Conservation (phyloP, 2,888 invertebrate species). For the Microplitis manilae region DNA sequence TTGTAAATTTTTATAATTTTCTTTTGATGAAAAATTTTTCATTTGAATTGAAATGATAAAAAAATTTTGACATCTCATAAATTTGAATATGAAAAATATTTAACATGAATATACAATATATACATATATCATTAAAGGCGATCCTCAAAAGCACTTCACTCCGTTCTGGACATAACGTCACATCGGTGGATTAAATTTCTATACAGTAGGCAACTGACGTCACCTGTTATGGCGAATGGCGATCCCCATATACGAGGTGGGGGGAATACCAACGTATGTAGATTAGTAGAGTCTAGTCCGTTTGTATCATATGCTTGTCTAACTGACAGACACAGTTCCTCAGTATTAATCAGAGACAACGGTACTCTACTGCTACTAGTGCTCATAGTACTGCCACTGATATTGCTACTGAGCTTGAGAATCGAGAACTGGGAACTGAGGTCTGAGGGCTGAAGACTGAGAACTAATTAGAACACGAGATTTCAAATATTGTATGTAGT, state of each 20-base stretch:
- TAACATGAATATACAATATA: too few relatives aligned
- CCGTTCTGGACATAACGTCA: background rate
- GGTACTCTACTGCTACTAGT: background rate
- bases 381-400: background rate
- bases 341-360: conserved; percentile 1
- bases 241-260: background rate
- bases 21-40: too few relatives aligned
- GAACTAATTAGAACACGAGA: background rate
- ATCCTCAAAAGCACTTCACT: too few relatives aligned
- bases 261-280: conserved; percentile 49
- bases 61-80: too few relatives aligned
- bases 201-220: background rate
- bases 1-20: too few relatives aligned
- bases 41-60: too few relatives aligned
- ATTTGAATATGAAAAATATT: too few relatives aligned
- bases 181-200: background rate
- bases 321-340: conserved; percentile 16
- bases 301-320: conserved; percentile 32
- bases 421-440: background rate
- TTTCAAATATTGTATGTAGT: background rate
- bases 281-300: conserved; percentile 33
- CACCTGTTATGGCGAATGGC: background rate
- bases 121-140: too few relatives aligned
- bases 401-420: background rate
- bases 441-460: background rate